Evolutionary conservation across 2,113 vertebrate species (phyloP).

Genomic region (Rhagologus leucostigma): DNA sequence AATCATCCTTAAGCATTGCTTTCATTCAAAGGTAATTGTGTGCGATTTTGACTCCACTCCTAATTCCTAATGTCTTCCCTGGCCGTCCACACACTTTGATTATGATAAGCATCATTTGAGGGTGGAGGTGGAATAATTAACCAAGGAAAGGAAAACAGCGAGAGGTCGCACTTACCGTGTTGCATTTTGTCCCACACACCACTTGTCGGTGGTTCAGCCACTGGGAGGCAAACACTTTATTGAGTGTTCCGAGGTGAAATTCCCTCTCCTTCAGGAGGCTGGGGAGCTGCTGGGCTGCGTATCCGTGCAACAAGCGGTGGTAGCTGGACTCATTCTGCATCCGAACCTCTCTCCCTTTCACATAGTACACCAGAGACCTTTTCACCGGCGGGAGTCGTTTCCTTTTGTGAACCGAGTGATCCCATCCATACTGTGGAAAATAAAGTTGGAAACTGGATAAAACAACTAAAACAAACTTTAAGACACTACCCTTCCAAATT

Average conservation of each 20-base stretch:
- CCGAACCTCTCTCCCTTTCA: conserved; percentile 89
- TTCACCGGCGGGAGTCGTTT: conserved; percentile 80
- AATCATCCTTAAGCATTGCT: neutral
- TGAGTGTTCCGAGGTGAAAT: conserved; percentile 91
- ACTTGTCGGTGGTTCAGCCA: conserved; percentile 98
- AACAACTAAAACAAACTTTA: neutral
- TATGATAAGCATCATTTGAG: fast-evolving
- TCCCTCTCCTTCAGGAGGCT: conserved; percentile 89
- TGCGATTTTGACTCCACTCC: fast-evolving
- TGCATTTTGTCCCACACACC: conserved; percentile 98
- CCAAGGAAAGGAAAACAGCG: neutral
- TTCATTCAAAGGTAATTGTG: neutral
- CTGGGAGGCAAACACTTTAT: conserved; percentile 98
- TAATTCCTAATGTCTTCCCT: neutral
- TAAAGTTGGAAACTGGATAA: neutral
- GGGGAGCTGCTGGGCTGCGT: conserved; percentile 90
- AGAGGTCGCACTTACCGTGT: conserved; percentile 84
- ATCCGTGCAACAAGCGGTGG: conserved; percentile 81
- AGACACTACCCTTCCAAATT: neutral
- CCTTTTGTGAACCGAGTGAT: conserved; percentile 73
- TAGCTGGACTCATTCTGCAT: conserved; percentile 86
- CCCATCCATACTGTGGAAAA: conserved; percentile 72
- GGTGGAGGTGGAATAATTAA: neutral
- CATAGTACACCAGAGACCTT: conserved; percentile 88
- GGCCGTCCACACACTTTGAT: neutral